Evolutionary conservation across 1,140 invertebrate species (phyloP), one percentile per base, ranked within the genome.

Genomic region (Bombus affinis): DNA sequence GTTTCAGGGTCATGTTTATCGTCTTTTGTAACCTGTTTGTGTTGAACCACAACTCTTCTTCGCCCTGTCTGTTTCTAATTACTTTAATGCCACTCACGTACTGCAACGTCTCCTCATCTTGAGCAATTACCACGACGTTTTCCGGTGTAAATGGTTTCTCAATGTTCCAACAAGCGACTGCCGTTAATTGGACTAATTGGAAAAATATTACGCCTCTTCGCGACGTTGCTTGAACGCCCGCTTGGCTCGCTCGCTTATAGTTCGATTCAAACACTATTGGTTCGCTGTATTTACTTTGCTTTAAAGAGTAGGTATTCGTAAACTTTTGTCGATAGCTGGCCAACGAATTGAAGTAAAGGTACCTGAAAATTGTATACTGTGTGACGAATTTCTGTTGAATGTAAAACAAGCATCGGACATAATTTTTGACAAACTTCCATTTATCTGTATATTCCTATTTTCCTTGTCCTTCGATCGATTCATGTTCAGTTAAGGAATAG

Each of bases 161-260:
- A 2, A 96, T 96, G 91, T 97, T 97, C 97, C 97, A 98, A 86
- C 97, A 98, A 15, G 97, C 96, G 5, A 97, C 93, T 3, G 96
- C 96, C 86, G 97, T 96, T 76, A 95, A 95, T 53, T 96, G 96
- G 72, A 97, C 96, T 88, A 97, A 96, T 2, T 96, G 96, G 89
- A 96, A 97, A 94, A 97, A 97, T 66, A 97, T 94, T 44, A 97
- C 96, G 1, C 96, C 96, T 3, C 96, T 95, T 37, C 93, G 93
- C 5, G 95, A 95, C 66, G 92, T 95, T 28, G 95, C 95, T 66
- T 95, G 93, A 10, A 93, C 94, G 35, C 95, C 95, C 22, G 95
- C 93, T 83, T 95, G 95, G 81, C 94, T 95, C 28, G 87, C 88
- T 44, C 94, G 93, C 76, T 93, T 94, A 53, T 92, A 89, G 85